Evolutionary conservation across 2,113 vertebrate species (phyloP), one percentile per base, ranked within the genome.

Genomic region (human (Homo sapiens)): DNA sequence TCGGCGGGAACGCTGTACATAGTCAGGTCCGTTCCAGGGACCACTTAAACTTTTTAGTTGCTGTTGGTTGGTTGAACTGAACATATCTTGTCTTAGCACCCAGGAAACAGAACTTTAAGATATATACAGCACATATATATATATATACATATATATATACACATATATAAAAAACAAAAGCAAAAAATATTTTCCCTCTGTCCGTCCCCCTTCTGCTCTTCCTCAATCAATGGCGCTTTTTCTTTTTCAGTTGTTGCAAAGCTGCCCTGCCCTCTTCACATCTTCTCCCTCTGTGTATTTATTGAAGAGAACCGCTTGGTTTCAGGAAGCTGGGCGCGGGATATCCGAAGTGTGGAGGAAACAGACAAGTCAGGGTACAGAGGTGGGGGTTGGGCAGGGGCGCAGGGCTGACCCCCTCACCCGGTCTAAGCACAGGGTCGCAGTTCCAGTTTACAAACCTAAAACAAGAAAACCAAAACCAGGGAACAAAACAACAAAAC

Each of bases 11-110:
- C 18, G 97, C 78, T 99, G 99, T 99, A 99, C 98, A 99, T 99
- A 99, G 98, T 99, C 90, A 97, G 99, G 99, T 99, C 99, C 99
- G 99, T 99, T 99, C 97, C 99, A 99, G 98, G 99, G 99, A 99
- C 99, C 99, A 59, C 82, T 83, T 80, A 76, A 95, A 97, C 96
- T 98, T 98, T 98, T 99, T 99, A 99, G 99, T 99, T 99, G 98
- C 98, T 99, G 98, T 98, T 99, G 96, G 66, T 68, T 68, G 66
- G 95, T 98, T 96, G 98, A 98, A 99, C 98, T 99, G 98, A 99
- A 98, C 97, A 98, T 99, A 97, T 96, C 97, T 98, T 75, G 91
- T 97, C 94, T 97, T 98, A 98, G 98, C 92, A 59, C 0, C 96
- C 96, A 96, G 89, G 88, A 98, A 98, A 95, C 79, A 90, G 90